phyloP scores from a whole-genome alignment of 1,140 invertebrate genomes.

The Brachionus rotundiformis region DNA sequence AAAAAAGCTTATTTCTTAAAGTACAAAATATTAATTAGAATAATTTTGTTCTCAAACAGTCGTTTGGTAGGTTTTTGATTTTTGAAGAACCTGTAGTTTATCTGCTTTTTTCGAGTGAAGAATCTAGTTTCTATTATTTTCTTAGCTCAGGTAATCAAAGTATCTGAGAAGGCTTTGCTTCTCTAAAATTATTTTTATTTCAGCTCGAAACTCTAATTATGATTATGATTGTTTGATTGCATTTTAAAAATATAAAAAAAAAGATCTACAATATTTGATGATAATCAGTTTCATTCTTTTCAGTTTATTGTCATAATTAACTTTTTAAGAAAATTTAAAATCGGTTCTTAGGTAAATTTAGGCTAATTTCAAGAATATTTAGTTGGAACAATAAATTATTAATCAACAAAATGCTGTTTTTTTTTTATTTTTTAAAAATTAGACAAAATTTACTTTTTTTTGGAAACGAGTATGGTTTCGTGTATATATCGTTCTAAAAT shows the following conservation, averaged over 20 bases:
- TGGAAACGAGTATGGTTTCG: background rate
- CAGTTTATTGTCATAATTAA: constrained; percentile 39
- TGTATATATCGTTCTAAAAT: background rate
- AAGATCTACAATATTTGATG: constrained; percentile 47
- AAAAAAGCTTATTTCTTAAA: constrained; percentile 35
- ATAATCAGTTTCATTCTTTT: constrained; percentile 39
- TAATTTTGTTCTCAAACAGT: constrained; percentile 18
- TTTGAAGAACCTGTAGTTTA: constrained; percentile 14
- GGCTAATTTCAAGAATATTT: background rate
- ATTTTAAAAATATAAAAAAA: constrained; percentile 20
- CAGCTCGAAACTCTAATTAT: constrained; percentile 1
- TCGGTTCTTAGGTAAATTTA: constrained; percentile 14
- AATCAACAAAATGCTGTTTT: constrained; percentile 27
- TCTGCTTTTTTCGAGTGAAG: background rate
- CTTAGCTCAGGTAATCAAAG: constrained; percentile 13
- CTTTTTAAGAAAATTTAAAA: background rate
- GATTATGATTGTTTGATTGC: constrained; percentile 35
- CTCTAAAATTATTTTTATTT: background rate
- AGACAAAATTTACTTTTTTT: constrained; percentile 28
- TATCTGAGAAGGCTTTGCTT: background rate
- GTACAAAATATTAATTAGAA: constrained; percentile 18
- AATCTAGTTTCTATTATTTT: constrained; percentile 32
- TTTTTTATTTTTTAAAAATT: background rate
- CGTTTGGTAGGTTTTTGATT: background rate
- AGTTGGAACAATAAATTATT: constrained; percentile 37